Conservation (phyloP, 1,140 invertebrate species). For the Lepidostoma basale region DNA sequence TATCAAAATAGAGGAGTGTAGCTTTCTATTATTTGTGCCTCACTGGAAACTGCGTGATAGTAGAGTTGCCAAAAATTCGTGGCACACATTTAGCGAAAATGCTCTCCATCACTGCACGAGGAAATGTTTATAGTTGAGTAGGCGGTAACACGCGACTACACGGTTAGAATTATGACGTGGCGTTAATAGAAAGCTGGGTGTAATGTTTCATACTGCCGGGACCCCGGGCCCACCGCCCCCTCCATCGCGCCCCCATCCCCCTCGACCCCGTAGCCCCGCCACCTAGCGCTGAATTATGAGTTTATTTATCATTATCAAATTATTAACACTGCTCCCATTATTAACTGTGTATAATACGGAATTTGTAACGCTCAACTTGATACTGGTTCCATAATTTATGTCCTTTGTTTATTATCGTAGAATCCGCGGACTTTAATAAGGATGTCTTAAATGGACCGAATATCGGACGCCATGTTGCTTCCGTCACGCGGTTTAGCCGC, state of each 20-base stretch:
- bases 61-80: no score
- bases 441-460: constrained; percentile 35
- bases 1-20: no score
- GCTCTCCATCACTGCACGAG: constrained; percentile 15
- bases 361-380: constrained; percentile 16
- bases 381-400: constrained; percentile 42
- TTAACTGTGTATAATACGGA: constrained; percentile 39
- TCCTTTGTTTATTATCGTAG: constrained; percentile 36
- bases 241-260: constrained; percentile 23
- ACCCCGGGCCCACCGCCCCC: constrained; percentile 30
- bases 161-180: constrained; percentile 44
- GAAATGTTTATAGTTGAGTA: constrained; percentile 44
- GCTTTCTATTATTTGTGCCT: no score
- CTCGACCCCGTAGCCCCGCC: constrained; percentile 9
- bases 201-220: constrained; percentile 45
- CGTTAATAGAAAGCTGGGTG: constrained; percentile 46
- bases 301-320: constrained; percentile 65
- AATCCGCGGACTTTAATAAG: constrained; percentile 35
- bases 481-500: background rate
- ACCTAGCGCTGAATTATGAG: constrained; percentile 56
- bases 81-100: no score
- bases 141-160: constrained; percentile 44
- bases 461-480: constrained; percentile 11
- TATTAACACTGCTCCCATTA: constrained; percentile 53
- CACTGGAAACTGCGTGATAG: no score